A percentile compares a stretch with the other conserved stretches of the same genome.
These are phyloP conservation scores for Desmodus rotundus DNA, from an alignment of 2,113 vertebrate species.

Conservation along the genomic window DNA sequence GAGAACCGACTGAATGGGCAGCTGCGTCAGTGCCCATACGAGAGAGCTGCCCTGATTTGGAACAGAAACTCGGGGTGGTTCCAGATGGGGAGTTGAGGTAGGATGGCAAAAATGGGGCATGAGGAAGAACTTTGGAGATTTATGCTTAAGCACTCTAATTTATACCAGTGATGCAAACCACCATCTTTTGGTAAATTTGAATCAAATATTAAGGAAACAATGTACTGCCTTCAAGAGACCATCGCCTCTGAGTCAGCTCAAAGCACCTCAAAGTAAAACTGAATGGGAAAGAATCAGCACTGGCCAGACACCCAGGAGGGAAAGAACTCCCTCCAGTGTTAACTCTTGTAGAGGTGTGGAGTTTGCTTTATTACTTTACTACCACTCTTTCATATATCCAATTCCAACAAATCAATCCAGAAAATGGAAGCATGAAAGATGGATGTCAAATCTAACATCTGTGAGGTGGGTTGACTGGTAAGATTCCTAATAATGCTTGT, in stretches of 20 bases:
- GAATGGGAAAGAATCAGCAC: background rate
- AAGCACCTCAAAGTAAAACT: background rate
- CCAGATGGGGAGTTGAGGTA: background rate
- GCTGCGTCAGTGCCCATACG: background rate
- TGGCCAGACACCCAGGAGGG: background rate
- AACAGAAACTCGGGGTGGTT: background rate
- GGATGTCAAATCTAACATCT: background rate
- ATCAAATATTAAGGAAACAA: background rate
- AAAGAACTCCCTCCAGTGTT: background rate
- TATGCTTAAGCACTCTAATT: background rate
- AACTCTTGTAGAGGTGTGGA: background rate
- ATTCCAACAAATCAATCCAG: background rate
- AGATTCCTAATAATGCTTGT: background rate
- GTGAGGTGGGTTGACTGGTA: background rate
- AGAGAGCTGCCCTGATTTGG: background rate
- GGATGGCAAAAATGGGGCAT: background rate
- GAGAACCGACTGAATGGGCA: background rate
- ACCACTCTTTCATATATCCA: background rate
- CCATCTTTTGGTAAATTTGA: background rate
- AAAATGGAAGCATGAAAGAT: slow-evolving; percentile 19
- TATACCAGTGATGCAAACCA: background rate
- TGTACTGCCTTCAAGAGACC: background rate
- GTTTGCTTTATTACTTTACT: background rate
- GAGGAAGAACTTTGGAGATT: background rate
- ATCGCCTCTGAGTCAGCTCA: background rate